Percentiles rank a stretch among this genome's conserved stretches.
phyloP scores from a whole-genome alignment of 2,797 vertebrate genomes.

The Sebastes melanostomus region DNA sequence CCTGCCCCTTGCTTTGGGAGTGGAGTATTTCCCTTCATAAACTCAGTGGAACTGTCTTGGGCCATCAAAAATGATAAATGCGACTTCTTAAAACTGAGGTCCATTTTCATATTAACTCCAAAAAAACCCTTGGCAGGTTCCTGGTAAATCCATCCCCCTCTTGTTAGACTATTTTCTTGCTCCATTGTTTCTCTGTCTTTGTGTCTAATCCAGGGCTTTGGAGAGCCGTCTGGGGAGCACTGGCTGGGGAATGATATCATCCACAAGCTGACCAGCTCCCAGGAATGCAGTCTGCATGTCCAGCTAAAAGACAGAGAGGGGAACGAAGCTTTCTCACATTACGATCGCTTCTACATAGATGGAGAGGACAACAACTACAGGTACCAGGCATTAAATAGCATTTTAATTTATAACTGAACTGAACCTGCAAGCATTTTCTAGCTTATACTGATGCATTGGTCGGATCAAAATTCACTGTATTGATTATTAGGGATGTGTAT shows the following conservation, averaged over 20 bases:
- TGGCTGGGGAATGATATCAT: slow-evolving; percentile 89
- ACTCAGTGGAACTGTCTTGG: slow-evolving; percentile 31
- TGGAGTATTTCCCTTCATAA: slow-evolving; percentile 46
- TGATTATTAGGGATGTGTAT: too few relatives aligned
- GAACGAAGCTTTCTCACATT: slow-evolving; percentile 84
- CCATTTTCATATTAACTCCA: slow-evolving; percentile 45
- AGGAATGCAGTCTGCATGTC: slow-evolving; percentile 82
- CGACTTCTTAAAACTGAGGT: slow-evolving; percentile 47
- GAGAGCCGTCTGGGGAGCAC: slow-evolving; percentile 83
- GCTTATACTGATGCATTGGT: background rate
- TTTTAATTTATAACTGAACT: background rate
- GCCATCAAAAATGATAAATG: slow-evolving; percentile 60
- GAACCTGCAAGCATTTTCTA: background rate
- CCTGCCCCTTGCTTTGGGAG: slow-evolving; percentile 25
- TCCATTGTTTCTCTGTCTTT: slow-evolving; percentile 55
- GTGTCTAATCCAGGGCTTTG: slow-evolving; percentile 83
- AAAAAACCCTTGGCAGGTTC: slow-evolving; percentile 51
- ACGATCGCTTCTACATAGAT: slow-evolving; percentile 81
- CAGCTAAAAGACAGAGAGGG: slow-evolving; percentile 83
- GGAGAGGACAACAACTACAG: slow-evolving; percentile 86
- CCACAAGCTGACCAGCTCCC: slow-evolving; percentile 82
- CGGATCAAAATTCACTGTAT: too few relatives aligned
- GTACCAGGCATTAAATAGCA: slow-evolving; percentile 50
- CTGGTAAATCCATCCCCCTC: slow-evolving; percentile 25
- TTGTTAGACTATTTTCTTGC: slow-evolving; percentile 40